Base-by-base conservation (phyloP, 2,797 vertebrate genomes). In the Cossypha dichroa region DNA sequence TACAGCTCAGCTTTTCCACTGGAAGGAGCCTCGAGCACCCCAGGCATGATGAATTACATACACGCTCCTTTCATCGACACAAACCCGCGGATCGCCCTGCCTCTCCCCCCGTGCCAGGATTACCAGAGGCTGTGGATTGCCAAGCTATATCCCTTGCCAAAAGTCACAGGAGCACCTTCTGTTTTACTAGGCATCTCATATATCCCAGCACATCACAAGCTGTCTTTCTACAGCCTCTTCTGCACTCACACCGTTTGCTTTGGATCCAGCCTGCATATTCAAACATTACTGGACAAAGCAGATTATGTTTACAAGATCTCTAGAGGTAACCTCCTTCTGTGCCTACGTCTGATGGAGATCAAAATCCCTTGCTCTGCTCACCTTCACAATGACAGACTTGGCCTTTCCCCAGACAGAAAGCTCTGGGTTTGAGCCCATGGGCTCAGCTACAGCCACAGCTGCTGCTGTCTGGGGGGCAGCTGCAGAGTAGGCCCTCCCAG, bases 1-100 rank as follows among this genome's bases (percentile, higher is more conserved):
- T 94, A 96, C 62, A 92, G 89, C 58, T 91, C 87, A 94, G 76
- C 79, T 72, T 85, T 92, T 95, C 85, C 92, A 59, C 78, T 95
- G 86, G 60, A 54, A 95, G 80, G 64, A 78, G 82, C 87, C 87
- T 91, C 9, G 5, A 77, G 82, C 2, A 2, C 33, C 78, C 72
- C 91, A 90, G 84, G 85, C 54, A 75, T 43, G 36, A 95, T 48
- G 80, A 96, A 91, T 92, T 93, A 95, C 12, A 85, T 4, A 74
- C 78, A 48, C 0, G 1, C 43, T 90, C 72, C 62, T 92, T 83
- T 76, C 76, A 63, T 38, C 2, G 0, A 48, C 88, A 94, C 82
- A 88, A 78, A 91, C 17, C 25, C 1, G 0, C 28, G 6, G 46
- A 82, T 80, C 31, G 66, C 34, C 28, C 74, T 51, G 80, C 41